Evolutionary conservation across 2,113 vertebrate genomes (phyloP).

Genomic region (Crypturellus undulatus): DNA sequence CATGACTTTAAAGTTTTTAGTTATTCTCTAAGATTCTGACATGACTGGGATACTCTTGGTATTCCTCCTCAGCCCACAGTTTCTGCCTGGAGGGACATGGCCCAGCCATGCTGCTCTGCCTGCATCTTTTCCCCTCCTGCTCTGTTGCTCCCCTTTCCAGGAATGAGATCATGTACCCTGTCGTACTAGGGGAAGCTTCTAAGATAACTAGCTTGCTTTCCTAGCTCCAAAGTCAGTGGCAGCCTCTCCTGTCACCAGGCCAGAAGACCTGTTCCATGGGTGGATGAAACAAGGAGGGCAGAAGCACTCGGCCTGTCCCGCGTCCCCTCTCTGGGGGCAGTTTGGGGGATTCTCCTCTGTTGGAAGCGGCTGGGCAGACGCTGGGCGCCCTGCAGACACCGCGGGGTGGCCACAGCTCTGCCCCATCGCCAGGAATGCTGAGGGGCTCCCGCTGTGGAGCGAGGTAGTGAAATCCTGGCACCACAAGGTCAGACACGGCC

Average conservation of each 20-base stretch:
- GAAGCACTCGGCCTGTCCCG: background rate
- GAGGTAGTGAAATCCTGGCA: accelerated
- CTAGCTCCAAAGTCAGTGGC: background rate
- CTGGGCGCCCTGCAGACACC: background rate
- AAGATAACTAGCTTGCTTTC: background rate
- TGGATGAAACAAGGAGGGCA: background rate
- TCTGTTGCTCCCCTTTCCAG: background rate
- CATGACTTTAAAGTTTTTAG: background rate
- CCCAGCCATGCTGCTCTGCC: background rate
- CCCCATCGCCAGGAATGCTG: background rate
- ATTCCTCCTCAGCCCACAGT: accelerated
- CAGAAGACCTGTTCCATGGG: accelerated
- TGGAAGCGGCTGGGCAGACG: accelerated
- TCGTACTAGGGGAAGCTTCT: background rate
- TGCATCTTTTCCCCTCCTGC: background rate
- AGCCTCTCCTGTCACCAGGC: background rate
- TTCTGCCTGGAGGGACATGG: accelerated
- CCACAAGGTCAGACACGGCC: background rate
- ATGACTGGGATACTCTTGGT: background rate
- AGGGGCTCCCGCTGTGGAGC: accelerated
- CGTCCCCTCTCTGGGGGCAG: background rate
- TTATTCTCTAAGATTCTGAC: background rate
- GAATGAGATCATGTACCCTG: background rate
- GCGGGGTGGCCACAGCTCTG: background rate
- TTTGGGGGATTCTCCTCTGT: too few species aligned